Evolutionary conservation across 2,113 vertebrate species (phyloP).

Genomic region (Lates calcarifer): DNA sequence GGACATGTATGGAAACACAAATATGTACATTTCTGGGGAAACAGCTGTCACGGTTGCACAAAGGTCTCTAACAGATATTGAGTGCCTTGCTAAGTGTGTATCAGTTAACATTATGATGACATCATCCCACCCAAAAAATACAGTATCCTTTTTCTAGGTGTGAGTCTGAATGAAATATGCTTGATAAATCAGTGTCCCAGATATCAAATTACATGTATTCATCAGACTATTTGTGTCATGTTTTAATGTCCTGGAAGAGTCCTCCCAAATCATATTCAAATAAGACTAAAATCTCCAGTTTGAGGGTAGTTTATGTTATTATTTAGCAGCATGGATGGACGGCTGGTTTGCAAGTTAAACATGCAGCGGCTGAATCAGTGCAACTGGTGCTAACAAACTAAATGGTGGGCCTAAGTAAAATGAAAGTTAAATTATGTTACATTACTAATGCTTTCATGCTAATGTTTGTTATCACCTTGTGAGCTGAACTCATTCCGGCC

Average conservation of each 20-base stretch:
- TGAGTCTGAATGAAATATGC: not conserved
- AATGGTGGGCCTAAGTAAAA: not conserved
- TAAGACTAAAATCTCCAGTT: conserved; percentile 25
- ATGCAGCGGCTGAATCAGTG: not conserved
- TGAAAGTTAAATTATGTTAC: not conserved
- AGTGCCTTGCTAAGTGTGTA: not conserved
- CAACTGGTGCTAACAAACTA: not conserved
- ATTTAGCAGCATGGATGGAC: not conserved
- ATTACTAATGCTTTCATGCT: not conserved
- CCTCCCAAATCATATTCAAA: conserved; percentile 32
- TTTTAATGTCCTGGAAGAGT: conserved; percentile 17
- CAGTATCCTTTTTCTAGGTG: not conserved
- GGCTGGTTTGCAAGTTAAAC: not conserved
- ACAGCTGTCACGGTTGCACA: conserved; percentile 10
- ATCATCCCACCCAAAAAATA: not conserved
- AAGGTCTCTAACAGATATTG: not conserved
- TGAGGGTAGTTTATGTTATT: conserved; percentile 1
- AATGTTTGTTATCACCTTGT: not conserved
- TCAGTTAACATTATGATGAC: not conserved
- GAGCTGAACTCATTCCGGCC: not conserved
- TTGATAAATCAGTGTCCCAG: not conserved
- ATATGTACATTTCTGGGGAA: not conserved
- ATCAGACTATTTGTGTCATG: conserved; percentile 24
- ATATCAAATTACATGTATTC: conserved; percentile 21
- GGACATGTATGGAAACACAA: conserved; percentile 10